phyloP scores from a whole-genome alignment of 2,888 invertebrate species.

The Cylindroiulus punctatus region DNA sequence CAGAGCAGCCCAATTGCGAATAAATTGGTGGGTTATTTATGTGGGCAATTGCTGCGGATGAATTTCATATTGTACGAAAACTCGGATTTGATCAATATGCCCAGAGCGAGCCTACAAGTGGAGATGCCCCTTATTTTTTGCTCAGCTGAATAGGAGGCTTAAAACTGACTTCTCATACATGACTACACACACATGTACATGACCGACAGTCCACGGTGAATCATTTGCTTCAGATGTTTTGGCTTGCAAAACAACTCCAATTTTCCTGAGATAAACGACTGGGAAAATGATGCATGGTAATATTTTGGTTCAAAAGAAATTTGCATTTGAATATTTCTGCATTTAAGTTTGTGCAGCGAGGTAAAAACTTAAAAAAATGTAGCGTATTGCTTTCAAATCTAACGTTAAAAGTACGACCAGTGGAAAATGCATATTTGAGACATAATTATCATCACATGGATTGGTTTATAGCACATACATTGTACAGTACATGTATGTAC shows the following conservation, averaged over 20 bases:
- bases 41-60: background rate
- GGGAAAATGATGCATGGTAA: background rate
- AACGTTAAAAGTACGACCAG: too few species aligned
- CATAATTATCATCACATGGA: too few species aligned
- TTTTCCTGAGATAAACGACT: background rate
- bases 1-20: background rate
- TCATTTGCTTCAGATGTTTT: constrained; percentile 8
- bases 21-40: background rate
- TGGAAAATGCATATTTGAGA: too few species aligned
- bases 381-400: too few species aligned
- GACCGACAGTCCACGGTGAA: too few species aligned
- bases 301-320: background rate
- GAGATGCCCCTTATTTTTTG: background rate
- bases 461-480: too few species aligned
- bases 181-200: too few species aligned
- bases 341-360: too few species aligned
- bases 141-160: background rate
- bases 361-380: too few species aligned
- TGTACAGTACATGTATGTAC: too few species aligned
- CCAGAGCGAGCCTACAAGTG: background rate
- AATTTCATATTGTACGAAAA: background rate
- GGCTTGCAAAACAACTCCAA: background rate
- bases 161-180: background rate
- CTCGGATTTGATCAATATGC: constrained; percentile 4
- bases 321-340: too few species aligned